A percentile compares a stretch with the other conserved stretches of the same genome.
Conservation (phyloP, 2,888 invertebrate species). For the Pandemis heparana region DNA sequence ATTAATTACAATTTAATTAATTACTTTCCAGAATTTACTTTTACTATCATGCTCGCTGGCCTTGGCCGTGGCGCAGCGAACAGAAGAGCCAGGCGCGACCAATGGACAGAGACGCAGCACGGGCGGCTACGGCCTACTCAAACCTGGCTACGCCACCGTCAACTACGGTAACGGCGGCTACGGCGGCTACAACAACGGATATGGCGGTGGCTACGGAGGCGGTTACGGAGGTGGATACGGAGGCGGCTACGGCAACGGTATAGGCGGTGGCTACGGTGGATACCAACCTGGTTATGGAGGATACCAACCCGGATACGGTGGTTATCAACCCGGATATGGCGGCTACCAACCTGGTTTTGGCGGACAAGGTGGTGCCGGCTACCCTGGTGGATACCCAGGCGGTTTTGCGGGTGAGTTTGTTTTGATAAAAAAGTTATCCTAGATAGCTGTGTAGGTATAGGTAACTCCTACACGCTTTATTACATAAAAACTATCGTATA, state of each 20-base stretch:
- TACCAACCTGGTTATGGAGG: conserved; percentile 44
- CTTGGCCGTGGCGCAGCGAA: conserved; percentile 61
- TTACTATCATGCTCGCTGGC: conserved; percentile 66
- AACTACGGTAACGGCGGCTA: conserved; percentile 49
- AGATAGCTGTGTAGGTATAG: no score
- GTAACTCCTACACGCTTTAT: no score
- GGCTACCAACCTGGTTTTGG: conserved; percentile 45
- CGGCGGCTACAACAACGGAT: conserved; percentile 48
- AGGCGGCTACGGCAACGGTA: conserved; percentile 47
- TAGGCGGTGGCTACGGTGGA: conserved; percentile 35
- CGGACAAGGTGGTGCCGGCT: conserved; percentile 45
- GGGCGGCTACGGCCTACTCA: conserved; percentile 72
- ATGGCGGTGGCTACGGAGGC: conserved; percentile 49
- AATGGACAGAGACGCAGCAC: conserved; percentile 60
- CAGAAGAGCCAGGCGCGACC: conserved; percentile 59
- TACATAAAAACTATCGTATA: no score
- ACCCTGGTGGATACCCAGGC: conserved; percentile 45
- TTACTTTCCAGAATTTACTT: conserved; percentile 61
- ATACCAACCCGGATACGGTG: conserved; percentile 48
- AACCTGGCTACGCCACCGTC: conserved; percentile 59
- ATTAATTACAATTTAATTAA: neutral
- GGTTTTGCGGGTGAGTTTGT: conserved; percentile 42
- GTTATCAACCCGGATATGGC: conserved; percentile 2
- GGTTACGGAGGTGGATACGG: conserved; percentile 19
- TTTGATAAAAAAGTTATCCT: neutral